These are phyloP conservation scores for Sitodiplosis mosellana DNA, from an alignment of 1,140 invertebrate genomes.

Conservation along the genomic window DNA sequence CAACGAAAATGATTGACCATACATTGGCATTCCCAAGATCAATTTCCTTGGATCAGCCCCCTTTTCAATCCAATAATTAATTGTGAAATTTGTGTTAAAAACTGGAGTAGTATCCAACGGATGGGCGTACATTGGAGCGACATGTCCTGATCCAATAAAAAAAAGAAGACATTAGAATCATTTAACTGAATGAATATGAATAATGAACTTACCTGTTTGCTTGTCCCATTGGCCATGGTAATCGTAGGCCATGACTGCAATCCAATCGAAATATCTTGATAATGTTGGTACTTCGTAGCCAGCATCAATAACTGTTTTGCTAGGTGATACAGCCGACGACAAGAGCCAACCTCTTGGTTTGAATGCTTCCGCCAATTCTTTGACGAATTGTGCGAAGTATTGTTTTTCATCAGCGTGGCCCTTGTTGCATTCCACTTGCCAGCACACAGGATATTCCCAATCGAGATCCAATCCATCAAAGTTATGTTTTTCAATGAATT, in stretches of 20 bases:
- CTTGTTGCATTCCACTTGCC: conserved; percentile 68
- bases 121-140: conserved; percentile 58
- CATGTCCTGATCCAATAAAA: conserved; percentile 34
- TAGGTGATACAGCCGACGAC: conserved; percentile 66
- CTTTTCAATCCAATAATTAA: conserved; percentile 60
- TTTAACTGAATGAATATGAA: no score
- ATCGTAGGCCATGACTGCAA: conserved; percentile 70
- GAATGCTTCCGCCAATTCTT: conserved; percentile 51
- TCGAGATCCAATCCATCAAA: conserved; percentile 78
- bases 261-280: conserved; percentile 58
- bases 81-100: conserved; percentile 73
- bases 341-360: conserved; percentile 47
- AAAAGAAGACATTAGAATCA: no score
- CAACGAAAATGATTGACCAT: conserved; percentile 69
- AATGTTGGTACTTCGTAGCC: conserved; percentile 59
- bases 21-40: conserved; percentile 66
- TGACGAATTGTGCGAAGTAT: conserved; percentile 47
- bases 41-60: conserved; percentile 56
- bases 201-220: conserved; percentile 29
- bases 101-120: conserved; percentile 43
- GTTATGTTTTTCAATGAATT: conserved; percentile 58
- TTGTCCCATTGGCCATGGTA: conserved; percentile 75
- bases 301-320: conserved; percentile 60
- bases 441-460: conserved; percentile 79
- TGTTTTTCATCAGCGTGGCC: conserved; percentile 55